Evolutionary conservation across 1,140 invertebrate species (phyloP).

Genomic region (Plodia interpunctella): DNA sequence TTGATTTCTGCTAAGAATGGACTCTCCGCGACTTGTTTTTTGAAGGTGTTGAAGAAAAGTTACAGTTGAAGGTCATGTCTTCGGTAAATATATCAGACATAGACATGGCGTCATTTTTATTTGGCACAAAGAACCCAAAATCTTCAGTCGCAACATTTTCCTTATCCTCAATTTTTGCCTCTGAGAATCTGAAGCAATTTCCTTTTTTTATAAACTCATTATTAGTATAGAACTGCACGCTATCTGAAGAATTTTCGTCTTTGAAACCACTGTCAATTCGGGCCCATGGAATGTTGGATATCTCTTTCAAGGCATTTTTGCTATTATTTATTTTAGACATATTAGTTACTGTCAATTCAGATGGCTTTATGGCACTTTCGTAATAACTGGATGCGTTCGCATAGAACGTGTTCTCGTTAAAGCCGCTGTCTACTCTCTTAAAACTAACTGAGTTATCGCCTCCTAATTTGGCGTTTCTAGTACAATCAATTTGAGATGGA

Average conservation of each 20-base stretch:
- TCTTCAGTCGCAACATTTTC: constrained; percentile 50
- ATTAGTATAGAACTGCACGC: constrained; percentile 48
- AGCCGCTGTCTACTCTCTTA: constrained; percentile 70
- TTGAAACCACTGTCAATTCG: constrained; percentile 72
- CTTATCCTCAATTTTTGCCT: constrained; percentile 54
- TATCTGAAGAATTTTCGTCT: constrained; percentile 65
- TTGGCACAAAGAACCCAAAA: constrained; percentile 39
- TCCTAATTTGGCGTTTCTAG: constrained; percentile 35
- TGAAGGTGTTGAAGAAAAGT: constrained; percentile 72
- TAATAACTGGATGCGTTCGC: constrained; percentile 65
- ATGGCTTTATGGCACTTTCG: constrained; percentile 71
- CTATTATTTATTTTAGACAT: constrained; percentile 37
- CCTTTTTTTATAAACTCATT: constrained; percentile 35
- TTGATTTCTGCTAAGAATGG: constrained; percentile 32
- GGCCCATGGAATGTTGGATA: constrained; percentile 68
- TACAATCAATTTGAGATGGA: constrained; percentile 40
- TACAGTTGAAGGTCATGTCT: constrained; percentile 69
- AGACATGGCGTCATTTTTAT: constrained; percentile 57
- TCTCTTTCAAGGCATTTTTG: constrained; percentile 58
- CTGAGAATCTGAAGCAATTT: constrained; percentile 33
- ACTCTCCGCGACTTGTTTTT: constrained; percentile 59
- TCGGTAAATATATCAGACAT: constrained; percentile 70
- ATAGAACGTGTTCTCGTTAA: constrained; percentile 66
- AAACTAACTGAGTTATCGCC: constrained; percentile 51
- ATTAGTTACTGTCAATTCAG: constrained; percentile 65